Evolutionary conservation across 2,797 vertebrate species (phyloP), one percentile per base, ranked within the genome.

Genomic region (Lateolabrax maculatus): DNA sequence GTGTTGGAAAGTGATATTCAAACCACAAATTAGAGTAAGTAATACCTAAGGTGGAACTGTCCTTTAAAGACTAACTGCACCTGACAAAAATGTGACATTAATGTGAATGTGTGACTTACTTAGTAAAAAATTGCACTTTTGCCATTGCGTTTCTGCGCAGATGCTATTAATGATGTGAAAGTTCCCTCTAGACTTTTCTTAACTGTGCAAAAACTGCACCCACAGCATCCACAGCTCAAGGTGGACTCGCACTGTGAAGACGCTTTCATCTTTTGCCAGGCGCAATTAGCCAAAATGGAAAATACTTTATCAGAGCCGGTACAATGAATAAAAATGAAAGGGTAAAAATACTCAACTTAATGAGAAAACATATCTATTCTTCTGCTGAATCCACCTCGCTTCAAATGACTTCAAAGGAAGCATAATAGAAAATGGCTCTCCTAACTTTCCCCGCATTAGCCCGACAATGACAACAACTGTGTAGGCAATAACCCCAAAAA

Each of bases 401-500:
- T 25, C 3, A 11, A 58, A 71, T 9, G 23, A 62, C 63, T 55
- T 80, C 57, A 71, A 58, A 56, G 44, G 66, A 19, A 31, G 15
- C 55, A 75, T 27, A 19, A 72, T 65, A 83, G 27, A 69, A 84
- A 66, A 81, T 41, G 46, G n/a, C 36, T 60, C 58, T 73, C 43
- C 36, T n/a, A 57, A 84, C 69, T 70, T 80, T 69, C 53, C 52
- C 23, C 9, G 12, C 79, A 84, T 84, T 80, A 86, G 31, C 43
- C 49, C 39, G 16, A 79, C 82, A 70, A 80, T 66, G 61, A 77
- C 81, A 84, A 77, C 73, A 86, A 79, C 71, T 16, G 41, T 31
- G 53, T 23, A 27, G 79, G 69, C 84, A 84, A 86, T 79, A 90
- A n/a, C 71, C 66, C 7, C 15, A 1, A 73, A 75, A 83, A 67